These are phyloP conservation scores for Rallus limicola DNA, from an alignment of 2,113 vertebrate genomes.

Conservation along the genomic window DNA sequence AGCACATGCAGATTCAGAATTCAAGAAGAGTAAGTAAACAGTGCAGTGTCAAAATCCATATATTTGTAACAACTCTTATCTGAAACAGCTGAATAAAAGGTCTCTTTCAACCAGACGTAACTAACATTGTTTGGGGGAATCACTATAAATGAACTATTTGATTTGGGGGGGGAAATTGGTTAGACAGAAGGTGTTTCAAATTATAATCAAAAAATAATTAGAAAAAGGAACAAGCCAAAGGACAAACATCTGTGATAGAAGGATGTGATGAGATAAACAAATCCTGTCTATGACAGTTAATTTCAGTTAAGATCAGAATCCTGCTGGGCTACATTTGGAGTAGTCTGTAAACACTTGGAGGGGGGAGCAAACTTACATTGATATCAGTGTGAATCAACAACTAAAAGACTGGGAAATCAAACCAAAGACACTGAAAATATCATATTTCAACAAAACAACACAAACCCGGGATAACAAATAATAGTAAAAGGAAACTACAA, in stretches of 20 bases:
- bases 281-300: constrained; percentile 19
- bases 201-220: constrained; percentile 78
- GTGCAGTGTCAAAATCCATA: background rate
- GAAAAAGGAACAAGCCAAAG: constrained; percentile 75
- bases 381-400: background rate
- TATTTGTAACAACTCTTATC: background rate
- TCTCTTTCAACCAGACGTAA: background rate
- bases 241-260: constrained; percentile 75
- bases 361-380: background rate
- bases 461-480: background rate
- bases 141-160: background rate
- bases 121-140: background rate
- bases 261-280: constrained; percentile 63
- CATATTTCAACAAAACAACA: background rate
- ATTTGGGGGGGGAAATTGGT: constrained; percentile 23
- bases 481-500: background rate
- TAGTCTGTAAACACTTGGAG: background rate
- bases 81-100: background rate
- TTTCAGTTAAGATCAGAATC: constrained; percentile 52
- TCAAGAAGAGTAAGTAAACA: background rate
- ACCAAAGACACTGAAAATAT: background rate
- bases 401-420: background rate
- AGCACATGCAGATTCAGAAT: background rate
- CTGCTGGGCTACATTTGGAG: constrained; percentile 54
- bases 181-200: constrained; percentile 76